A percentile compares a stretch with the other conserved stretches of the same genome.
These are phyloP conservation scores for Ptilonorhynchus violaceus DNA, from an alignment of 2,113 vertebrate species.

Conservation along the genomic window DNA sequence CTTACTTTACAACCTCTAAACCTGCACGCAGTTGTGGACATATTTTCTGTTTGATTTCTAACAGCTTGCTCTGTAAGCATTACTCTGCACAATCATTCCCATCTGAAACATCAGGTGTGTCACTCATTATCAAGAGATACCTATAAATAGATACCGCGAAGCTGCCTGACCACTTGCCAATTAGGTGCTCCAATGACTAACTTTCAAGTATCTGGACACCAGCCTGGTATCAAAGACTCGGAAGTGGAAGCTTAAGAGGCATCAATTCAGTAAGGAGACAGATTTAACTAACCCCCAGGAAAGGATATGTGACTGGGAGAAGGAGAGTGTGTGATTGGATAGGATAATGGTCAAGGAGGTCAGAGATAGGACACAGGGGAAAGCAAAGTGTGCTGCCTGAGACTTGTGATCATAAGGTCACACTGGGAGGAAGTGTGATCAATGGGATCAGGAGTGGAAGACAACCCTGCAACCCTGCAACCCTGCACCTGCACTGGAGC, in stretches of 20 bases:
- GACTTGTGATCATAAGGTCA: background rate
- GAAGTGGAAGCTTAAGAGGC: background rate
- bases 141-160: background rate
- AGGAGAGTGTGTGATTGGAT: background rate
- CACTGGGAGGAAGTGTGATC: background rate
- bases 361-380: background rate
- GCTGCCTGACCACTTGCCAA: background rate
- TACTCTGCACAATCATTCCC: background rate
- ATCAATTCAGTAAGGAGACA: background rate
- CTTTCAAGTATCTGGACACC: background rate
- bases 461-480: background rate
- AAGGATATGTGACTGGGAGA: background rate
- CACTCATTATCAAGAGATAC: background rate
- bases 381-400: background rate
- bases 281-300: background rate
- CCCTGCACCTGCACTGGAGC: background rate
- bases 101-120: background rate
- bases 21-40: background rate
- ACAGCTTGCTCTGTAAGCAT: background rate
- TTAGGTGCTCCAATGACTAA: background rate
- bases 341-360: background rate
- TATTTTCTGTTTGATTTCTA: background rate
- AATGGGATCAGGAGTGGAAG: background rate
- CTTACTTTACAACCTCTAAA: background rate
- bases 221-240: background rate